phyloP scores from a whole-genome alignment of 2,888 invertebrate species.

The Drosophila meridiana region DNA sequence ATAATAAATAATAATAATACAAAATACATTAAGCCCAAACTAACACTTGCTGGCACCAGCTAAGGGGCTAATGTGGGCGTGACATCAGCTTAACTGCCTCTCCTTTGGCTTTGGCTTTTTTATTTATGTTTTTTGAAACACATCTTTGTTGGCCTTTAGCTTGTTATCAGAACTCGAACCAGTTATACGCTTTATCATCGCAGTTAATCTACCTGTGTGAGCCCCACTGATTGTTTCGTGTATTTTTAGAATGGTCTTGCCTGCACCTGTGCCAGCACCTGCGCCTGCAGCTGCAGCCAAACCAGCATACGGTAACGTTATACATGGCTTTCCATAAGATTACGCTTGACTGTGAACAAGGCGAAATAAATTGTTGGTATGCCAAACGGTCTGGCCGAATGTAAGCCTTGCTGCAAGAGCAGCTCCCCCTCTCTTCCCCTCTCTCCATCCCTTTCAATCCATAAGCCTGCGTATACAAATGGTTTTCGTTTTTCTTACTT shows the following conservation, averaged over 20 bases:
- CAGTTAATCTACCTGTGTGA: slow-evolving; percentile 10
- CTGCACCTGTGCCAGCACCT: not conserved
- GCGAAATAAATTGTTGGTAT: slow-evolving; percentile 11
- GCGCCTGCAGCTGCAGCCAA: slow-evolving; percentile 6
- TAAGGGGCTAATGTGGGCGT: not conserved
- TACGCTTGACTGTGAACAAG: slow-evolving; percentile 10
- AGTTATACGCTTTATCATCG: not conserved
- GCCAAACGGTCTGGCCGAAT: not conserved
- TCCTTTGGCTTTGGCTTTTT: not conserved
- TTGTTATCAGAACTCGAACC: not conserved
- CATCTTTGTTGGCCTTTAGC: not conserved
- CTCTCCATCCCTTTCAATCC: not conserved
- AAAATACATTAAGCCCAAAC: not conserved
- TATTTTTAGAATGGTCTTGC: slow-evolving; percentile 10
- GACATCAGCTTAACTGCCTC: not conserved
- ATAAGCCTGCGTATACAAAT: slow-evolving; percentile 17
- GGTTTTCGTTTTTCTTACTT: slow-evolving; percentile 24
- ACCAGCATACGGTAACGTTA: not conserved
- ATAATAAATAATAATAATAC: not conserved
- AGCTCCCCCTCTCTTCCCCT: not conserved
- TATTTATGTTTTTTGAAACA: not conserved
- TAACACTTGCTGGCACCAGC: not conserved
- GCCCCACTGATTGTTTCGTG: slow-evolving; percentile 12
- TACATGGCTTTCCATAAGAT: slow-evolving; percentile 14
- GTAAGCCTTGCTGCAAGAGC: not conserved